Conservation (phyloP, 1,140 invertebrate species). For the Heliothis virescens region DNA sequence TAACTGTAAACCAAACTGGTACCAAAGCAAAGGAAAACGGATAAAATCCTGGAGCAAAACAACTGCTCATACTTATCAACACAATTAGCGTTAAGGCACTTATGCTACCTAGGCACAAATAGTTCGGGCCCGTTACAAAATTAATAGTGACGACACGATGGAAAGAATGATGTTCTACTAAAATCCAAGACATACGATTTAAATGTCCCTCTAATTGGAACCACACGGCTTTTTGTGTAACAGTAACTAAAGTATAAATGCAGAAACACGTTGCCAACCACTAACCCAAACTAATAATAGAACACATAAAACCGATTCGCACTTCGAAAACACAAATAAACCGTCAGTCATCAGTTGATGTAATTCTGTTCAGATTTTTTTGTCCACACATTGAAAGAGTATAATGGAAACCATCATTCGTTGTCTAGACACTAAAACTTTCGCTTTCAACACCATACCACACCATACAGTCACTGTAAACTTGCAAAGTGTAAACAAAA, state of each 20-base stretch:
- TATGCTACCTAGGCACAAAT: no score
- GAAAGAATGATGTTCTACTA: no score
- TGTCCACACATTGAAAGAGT: neutral
- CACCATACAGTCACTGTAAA: neutral
- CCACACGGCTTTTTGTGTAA: neutral
- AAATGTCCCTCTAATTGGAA: neutral
- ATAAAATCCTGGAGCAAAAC: no score
- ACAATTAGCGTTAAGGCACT: no score
- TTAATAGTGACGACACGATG: no score
- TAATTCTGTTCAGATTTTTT: constrained; percentile 4
- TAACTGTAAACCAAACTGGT: no score
- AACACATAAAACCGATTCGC: neutral
- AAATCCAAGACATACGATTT: neutral
- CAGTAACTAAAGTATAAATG: neutral
- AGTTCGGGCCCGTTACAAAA: no score
- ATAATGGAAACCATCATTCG: neutral
- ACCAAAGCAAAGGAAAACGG: neutral
- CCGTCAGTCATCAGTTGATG: neutral
- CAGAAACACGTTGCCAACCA: neutral
- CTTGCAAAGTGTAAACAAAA: neutral
- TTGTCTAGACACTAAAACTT: neutral
- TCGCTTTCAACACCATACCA: neutral
- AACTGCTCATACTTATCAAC: no score
- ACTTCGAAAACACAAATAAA: neutral
- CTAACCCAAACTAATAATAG: neutral